Evolutionary conservation across 2,888 invertebrate species (phyloP), one percentile per base, ranked within the genome.

Genomic region (Thymelicus lineola): DNA sequence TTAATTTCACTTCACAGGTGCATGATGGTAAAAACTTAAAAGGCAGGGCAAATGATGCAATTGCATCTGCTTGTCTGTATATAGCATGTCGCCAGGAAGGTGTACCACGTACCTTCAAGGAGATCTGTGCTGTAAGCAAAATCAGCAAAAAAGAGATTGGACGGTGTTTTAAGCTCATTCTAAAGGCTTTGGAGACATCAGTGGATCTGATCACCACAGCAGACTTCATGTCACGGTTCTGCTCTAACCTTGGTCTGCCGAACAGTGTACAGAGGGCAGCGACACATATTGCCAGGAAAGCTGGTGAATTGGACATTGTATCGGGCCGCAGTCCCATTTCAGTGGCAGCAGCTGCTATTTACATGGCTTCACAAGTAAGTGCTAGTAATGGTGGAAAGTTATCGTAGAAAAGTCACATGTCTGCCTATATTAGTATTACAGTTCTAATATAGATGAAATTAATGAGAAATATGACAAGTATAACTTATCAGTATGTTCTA

Each of bases 81-180:
- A 99, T 99, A 74, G 99, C 99, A 0, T 99, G 99, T 83, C 95
- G 99, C 1, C 99, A 99, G 82, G 99, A 99, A 88, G 98, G 99
- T 6, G 99, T 99, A 0, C 99, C 99, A 0, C 96, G 99, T 76
- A 99, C 99, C 12, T 99, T 99, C 88, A 99, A 98, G 91, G 99
- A 99, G 95, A 99, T 99, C 73, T 99, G 99, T 89, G 99, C 99
- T 0, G 98, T 99, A 64, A 99, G 99, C 84, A 98, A 98, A 94
- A 98, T 99, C 71, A 99, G 99, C 82, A 99, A 99, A 93, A 99
- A 99, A 82, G 99, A 99, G 94, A 99, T 99, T 72, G 99, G 99
- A 0, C 94, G 99, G 76, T 99, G 99, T 86, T 99, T 99, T 90
- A 99, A 99, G 84, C 90, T 99, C 55, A 99, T 99, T 72, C 93